Evolutionary conservation across 2,888 invertebrate species (phyloP).

Genomic region (Synergus umbraculus): DNA sequence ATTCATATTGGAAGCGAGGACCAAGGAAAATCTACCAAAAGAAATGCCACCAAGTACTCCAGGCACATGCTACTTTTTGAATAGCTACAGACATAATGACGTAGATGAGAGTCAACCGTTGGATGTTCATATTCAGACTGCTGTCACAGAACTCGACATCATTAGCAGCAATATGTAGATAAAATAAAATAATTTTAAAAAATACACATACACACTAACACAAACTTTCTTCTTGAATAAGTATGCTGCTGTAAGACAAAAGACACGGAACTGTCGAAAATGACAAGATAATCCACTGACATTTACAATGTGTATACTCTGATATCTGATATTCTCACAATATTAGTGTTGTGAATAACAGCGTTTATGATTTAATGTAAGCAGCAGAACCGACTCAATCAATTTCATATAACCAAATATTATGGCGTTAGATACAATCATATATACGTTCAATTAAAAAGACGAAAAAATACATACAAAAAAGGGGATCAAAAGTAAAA

Average conservation of each 20-base stretch:
- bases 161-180: slow-evolving; percentile 77
- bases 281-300: background rate
- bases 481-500: background rate
- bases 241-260: background rate
- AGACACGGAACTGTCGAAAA: background rate
- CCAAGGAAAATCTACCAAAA: slow-evolving; percentile 88
- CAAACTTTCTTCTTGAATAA: background rate
- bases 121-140: slow-evolving; percentile 84
- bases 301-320: background rate
- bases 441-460: background rate
- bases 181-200: slow-evolving; percentile 43
- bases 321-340: background rate
- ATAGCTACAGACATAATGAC: slow-evolving; percentile 86
- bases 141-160: slow-evolving; percentile 82
- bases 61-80: slow-evolving; percentile 92
- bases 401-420: background rate
- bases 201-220: background rate
- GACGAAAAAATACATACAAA: background rate
- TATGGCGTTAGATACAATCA: background rate
- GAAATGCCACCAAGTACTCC: slow-evolving; percentile 88
- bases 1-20: slow-evolving; percentile 87
- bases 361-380: background rate
- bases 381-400: background rate
- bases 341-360: background rate
- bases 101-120: slow-evolving; percentile 81